These are phyloP conservation scores for Luperina nickerlii DNA, from an alignment of 2,888 invertebrate species.

Conservation along the genomic window DNA sequence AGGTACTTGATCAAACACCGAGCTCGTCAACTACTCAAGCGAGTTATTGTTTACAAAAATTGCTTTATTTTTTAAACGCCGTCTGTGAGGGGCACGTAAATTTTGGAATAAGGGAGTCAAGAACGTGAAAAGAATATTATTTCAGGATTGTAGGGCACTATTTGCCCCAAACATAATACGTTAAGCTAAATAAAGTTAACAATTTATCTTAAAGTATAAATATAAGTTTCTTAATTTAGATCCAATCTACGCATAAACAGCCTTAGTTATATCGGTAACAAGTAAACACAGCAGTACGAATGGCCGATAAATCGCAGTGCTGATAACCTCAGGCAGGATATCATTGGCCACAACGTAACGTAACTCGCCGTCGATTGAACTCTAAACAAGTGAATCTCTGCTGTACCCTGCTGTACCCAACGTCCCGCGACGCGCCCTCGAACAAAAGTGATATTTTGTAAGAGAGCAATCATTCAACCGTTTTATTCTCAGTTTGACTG, in stretches of 20 bases:
- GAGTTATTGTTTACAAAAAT: conserved; percentile 73
- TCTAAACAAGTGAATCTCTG: conserved; percentile 57
- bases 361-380: conserved; percentile 61
- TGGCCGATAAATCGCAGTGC: conserved; percentile 41
- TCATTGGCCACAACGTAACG: conserved; percentile 43
- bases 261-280: conserved; percentile 28
- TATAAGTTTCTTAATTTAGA: conserved; percentile 35
- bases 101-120: conserved; percentile 58
- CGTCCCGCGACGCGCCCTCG: conserved; percentile 57
- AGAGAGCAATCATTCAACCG: conserved; percentile 64
- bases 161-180: conserved; percentile 24
- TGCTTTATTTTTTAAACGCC: conserved; percentile 67
- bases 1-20: conserved; percentile 76
- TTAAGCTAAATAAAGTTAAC: conserved; percentile 24
- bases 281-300: conserved; percentile 13
- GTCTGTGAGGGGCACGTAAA: conserved; percentile 54
- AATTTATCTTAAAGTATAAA: conserved; percentile 23
- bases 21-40: conserved; percentile 65
- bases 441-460: conserved; percentile 68
- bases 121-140: conserved; percentile 54
- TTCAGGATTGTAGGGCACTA: conserved; percentile 26
- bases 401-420: conserved; percentile 49
- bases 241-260: conserved; percentile 12
- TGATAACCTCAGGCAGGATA: conserved; percentile 39
- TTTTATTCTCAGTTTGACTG: conserved; percentile 64